Percentiles rank a stretch among this genome's conserved stretches.
These are phyloP conservation scores for Enteromius unitaeniatus DNA, from an alignment of 2,797 vertebrate species.

Conservation along the genomic window DNA sequence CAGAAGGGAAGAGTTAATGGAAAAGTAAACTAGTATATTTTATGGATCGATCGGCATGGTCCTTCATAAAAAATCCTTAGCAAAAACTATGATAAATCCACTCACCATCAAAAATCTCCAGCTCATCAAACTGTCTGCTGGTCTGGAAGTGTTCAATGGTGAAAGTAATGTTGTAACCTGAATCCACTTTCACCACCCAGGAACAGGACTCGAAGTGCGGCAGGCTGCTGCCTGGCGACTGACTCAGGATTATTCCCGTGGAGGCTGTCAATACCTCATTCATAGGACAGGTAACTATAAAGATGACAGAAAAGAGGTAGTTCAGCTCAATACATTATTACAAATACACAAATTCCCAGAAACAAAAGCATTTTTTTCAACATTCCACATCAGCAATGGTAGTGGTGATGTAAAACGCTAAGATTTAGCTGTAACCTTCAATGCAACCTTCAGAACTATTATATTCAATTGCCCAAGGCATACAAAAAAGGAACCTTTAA, in stretches of 20 bases:
- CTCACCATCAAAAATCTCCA: constrained; percentile 90
- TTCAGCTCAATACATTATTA: not conserved
- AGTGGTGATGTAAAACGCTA: not conserved
- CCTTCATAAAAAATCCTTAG: not conserved
- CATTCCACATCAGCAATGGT: not conserved
- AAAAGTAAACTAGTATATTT: not conserved
- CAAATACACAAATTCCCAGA: not conserved
- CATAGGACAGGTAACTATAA: constrained; percentile 91
- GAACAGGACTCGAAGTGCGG: constrained; percentile 97
- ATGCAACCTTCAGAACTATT: not conserved
- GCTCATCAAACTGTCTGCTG: constrained; percentile 94
- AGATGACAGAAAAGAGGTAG: constrained; percentile 31
- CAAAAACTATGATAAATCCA: not conserved
- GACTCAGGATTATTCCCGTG: constrained; percentile 93
- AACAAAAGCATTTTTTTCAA: not conserved
- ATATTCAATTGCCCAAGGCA: not conserved
- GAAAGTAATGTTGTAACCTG: constrained; percentile 91
- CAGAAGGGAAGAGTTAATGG: not conserved
- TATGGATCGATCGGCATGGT: not conserved
- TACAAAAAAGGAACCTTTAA: too few species aligned
- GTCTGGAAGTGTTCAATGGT: constrained; percentile 96
- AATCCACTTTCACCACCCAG: constrained; percentile 93
- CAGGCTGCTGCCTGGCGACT: constrained; percentile 89
- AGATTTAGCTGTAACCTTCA: not conserved
- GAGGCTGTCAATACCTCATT: constrained; percentile 93